phyloP scores from a whole-genome alignment of 2,797 vertebrate species.

The Echiichthys vipera region DNA sequence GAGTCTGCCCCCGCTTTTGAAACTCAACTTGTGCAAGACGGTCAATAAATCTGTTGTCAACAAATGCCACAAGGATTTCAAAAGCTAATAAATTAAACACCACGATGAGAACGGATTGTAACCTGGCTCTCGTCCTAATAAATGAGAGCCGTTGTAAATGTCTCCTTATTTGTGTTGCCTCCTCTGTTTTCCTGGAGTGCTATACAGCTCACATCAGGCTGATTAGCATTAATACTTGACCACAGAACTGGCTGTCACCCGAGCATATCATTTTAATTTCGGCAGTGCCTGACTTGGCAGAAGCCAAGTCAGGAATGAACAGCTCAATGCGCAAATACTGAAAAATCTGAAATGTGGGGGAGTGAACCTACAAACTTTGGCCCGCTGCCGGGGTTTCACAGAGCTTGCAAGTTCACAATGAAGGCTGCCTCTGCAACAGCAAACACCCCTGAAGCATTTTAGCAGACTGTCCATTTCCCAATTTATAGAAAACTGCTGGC shows the following conservation, averaged over 20 bases:
- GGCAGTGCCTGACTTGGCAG: conserved; percentile 76
- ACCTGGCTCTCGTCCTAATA: conserved; percentile 21
- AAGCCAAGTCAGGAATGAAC: conserved; percentile 57
- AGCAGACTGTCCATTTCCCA: conserved; percentile 43
- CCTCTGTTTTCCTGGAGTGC: conserved; percentile 44
- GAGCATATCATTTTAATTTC: conserved; percentile 77
- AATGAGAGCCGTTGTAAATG: conserved; percentile 15
- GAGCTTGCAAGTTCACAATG: conserved; percentile 47
- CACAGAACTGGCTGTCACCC: conserved; percentile 55
- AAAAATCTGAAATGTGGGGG: conserved; percentile 62
- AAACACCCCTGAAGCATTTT: conserved; percentile 26
- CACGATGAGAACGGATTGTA: background rate
- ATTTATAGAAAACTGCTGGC: conserved; percentile 50
- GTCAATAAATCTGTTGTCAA: conserved; percentile 11
- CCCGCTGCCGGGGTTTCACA: conserved; percentile 46
- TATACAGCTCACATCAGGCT: conserved; percentile 33
- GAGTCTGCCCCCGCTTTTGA: background rate
- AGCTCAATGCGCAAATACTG: conserved; percentile 43
- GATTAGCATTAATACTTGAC: conserved; percentile 73
- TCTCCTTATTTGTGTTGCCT: conserved; percentile 46
- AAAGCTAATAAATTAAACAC: conserved; percentile 16
- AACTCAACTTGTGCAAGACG: background rate
- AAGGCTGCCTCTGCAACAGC: conserved; percentile 31
- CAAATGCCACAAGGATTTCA: conserved; percentile 10
- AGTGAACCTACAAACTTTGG: conserved; percentile 68